These are phyloP conservation scores for Heteronetta atricapilla DNA, from an alignment of 2,113 vertebrate genomes.

Conservation along the genomic window DNA sequence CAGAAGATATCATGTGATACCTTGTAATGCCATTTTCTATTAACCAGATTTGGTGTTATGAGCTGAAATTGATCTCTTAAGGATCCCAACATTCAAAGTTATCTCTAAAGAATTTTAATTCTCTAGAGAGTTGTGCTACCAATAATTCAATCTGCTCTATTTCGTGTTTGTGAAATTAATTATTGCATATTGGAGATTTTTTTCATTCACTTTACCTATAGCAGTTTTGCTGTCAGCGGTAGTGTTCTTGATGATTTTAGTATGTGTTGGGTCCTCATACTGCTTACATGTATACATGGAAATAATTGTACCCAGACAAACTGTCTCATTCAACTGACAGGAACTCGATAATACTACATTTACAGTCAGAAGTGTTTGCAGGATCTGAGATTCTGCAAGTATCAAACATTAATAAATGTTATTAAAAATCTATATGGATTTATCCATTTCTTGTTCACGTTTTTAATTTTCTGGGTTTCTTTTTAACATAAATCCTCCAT, in stretches of 20 bases:
- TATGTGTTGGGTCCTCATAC: not conserved
- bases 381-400: not conserved
- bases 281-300: fast-evolving
- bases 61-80: slow-evolving; percentile 1
- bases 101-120: not conserved
- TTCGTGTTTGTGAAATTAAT: not conserved
- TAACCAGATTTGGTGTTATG: not conserved
- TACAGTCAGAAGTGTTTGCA: not conserved
- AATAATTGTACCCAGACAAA: not conserved
- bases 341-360: not conserved
- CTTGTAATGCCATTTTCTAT: not conserved
- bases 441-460: not conserved
- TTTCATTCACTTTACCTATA: not conserved
- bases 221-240: not conserved
- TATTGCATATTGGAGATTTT: not conserved
- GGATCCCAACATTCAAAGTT: not conserved
- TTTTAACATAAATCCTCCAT: not conserved
- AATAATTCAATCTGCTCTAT: not conserved
- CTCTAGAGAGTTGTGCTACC: not conserved
- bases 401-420: not conserved
- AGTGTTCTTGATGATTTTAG: not conserved
- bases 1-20: not conserved
- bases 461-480: not conserved
- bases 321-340: not conserved
- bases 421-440: not conserved